These are phyloP conservation scores for Halocynthia aurantium DNA, from an alignment of 23 tunicate genomes.

Conservation along the genomic window DNA sequence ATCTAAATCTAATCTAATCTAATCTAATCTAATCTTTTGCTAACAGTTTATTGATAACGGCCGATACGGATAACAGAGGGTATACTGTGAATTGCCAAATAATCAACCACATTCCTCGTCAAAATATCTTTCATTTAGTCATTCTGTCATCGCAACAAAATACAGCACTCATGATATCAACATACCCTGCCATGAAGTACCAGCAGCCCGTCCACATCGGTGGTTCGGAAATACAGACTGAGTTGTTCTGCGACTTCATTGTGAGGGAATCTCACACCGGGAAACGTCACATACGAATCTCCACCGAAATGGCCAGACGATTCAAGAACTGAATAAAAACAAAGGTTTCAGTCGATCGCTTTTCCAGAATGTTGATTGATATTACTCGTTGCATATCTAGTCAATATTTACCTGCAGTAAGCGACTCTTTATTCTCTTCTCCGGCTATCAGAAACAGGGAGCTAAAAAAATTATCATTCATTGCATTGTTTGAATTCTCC, in stretches of 20 bases:
- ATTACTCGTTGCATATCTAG: too few relatives aligned
- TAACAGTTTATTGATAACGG: too few relatives aligned
- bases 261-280: slow-evolving; percentile 33
- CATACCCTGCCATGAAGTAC: slow-evolving; percentile 83
- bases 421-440: too few relatives aligned
- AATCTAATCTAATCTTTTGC: too few relatives aligned
- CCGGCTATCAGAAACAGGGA: too few relatives aligned
- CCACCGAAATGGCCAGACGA: slow-evolving; percentile 51
- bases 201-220: slow-evolving; percentile 56
- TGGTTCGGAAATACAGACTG: slow-evolving; percentile 44
- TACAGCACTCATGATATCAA: neutral
- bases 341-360: neutral
- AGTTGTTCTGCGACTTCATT: slow-evolving; percentile 73
- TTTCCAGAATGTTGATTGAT: too few relatives aligned
- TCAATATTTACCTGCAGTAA: too few relatives aligned
- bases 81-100: too few relatives aligned
- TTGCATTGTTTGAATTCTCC: neutral
- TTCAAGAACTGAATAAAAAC: slow-evolving; percentile 1
- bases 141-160: neutral
- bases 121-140: neutral
- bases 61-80: too few relatives aligned
- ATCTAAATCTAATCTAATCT: too few relatives aligned
- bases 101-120: neutral
- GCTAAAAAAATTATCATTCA: neutral
- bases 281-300: slow-evolving; percentile 54